These are phyloP conservation scores for Gulo gulo DNA, from an alignment of 2,113 vertebrate genomes.

Conservation along the genomic window DNA sequence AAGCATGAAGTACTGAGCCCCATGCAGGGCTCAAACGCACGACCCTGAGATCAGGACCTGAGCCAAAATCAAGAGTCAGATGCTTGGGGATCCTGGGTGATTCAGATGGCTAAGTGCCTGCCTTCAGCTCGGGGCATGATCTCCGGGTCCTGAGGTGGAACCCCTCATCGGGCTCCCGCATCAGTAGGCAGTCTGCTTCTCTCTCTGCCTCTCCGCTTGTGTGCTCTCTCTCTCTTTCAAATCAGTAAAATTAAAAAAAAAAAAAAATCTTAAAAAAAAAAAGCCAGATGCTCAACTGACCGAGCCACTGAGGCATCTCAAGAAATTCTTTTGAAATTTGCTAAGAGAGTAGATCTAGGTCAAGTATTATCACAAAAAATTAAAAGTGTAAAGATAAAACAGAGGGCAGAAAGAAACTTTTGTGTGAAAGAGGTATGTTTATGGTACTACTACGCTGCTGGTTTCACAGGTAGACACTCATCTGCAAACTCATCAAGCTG, in stretches of 20 bases:
- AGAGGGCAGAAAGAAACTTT: background rate
- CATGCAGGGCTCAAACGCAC: rapidly evolving
- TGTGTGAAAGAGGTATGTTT: background rate
- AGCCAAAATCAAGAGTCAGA: background rate
- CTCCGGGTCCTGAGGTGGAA: background rate
- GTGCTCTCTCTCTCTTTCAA: background rate
- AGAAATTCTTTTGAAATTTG: background rate
- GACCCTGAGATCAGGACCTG: background rate
- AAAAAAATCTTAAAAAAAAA: background rate
- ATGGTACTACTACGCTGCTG: background rate
- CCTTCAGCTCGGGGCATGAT: background rate
- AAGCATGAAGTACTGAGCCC: background rate
- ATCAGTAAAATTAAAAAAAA: background rate
- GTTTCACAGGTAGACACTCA: background rate
- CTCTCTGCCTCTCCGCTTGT: background rate
- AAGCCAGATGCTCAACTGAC: no score
- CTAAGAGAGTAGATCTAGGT: background rate
- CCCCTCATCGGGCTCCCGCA: rapidly evolving
- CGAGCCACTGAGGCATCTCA: no score
- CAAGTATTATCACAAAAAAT: background rate
- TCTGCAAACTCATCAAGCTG: background rate
- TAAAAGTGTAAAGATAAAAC: background rate
- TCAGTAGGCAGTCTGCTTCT: background rate
- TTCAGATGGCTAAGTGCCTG: background rate
- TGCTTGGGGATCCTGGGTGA: background rate